Conservation (phyloP, 2,113 vertebrate species). For the Muntiacus reevesi region DNA sequence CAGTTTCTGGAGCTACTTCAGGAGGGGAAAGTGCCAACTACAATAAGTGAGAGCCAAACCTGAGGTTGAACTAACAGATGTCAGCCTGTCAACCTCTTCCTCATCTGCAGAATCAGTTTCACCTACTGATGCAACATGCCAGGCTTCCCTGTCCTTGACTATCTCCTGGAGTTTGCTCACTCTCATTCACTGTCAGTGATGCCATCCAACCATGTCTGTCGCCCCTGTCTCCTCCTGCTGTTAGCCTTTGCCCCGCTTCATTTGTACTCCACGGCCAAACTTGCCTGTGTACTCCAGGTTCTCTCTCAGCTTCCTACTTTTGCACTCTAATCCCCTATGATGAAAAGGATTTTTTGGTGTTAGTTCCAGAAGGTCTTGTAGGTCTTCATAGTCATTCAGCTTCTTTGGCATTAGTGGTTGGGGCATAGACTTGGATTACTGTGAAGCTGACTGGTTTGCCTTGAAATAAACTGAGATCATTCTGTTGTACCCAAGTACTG, state of each 20-base stretch:
- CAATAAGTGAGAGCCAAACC: neutral
- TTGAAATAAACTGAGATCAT: neutral
- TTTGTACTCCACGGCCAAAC: neutral
- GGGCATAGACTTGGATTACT: neutral
- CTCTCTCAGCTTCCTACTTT: neutral
- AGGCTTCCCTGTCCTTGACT: neutral
- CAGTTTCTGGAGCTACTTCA: neutral
- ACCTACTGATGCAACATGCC: neutral
- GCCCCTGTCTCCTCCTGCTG: neutral
- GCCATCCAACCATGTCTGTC: neutral
- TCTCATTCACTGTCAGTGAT: neutral
- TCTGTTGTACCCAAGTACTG: neutral
- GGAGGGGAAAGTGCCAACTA: neutral
- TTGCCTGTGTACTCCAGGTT: neutral
- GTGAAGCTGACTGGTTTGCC: neutral
- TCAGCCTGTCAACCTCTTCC: neutral
- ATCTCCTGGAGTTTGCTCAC: neutral
- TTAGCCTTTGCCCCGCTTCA: neutral
- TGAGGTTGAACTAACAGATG: neutral
- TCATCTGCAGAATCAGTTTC: neutral
- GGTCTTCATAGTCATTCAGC: neutral
- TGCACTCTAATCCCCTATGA: neutral
- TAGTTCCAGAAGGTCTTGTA: neutral
- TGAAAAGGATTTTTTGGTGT: neutral
- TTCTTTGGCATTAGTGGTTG: neutral